These are phyloP conservation scores for Didymodactylos carnosus DNA, from an alignment of 2,888 invertebrate genomes.

Conservation along the genomic window DNA sequence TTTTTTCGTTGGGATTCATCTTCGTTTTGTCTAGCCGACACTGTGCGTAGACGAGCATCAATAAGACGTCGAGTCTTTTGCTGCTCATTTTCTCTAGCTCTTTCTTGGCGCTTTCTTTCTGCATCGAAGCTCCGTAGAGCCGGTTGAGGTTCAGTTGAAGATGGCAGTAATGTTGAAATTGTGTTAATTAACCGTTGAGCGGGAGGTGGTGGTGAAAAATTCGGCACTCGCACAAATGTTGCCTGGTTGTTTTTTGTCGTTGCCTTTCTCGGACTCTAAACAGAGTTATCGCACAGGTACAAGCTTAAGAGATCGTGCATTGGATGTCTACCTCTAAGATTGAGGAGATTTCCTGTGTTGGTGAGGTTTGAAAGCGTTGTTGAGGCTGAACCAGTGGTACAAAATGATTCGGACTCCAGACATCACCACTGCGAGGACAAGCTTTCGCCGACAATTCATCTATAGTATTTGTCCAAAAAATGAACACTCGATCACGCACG, in stretches of 20 bases:
- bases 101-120: background rate
- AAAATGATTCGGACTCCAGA: background rate
- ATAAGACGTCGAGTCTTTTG: background rate
- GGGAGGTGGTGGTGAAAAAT: background rate
- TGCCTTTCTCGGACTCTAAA: background rate
- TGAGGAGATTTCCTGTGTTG: background rate
- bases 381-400: background rate
- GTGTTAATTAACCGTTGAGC: background rate
- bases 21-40: background rate
- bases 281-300: too few relatives aligned
- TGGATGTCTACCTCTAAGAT: background rate
- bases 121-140: background rate
- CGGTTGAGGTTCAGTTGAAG: too few relatives aligned
- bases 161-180: background rate
- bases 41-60: background rate
- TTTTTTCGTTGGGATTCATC: background rate
- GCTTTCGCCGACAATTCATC: background rate
- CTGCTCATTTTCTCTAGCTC: background rate
- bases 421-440: background rate
- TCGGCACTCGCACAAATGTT: background rate
- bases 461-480: background rate
- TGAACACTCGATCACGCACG: background rate
- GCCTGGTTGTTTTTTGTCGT: background rate
- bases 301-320: background rate
- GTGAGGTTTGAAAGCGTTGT: background rate